Evolutionary conservation across 2,797 vertebrate genomes (phyloP).

Genomic region (Sciurus vulgaris): DNA sequence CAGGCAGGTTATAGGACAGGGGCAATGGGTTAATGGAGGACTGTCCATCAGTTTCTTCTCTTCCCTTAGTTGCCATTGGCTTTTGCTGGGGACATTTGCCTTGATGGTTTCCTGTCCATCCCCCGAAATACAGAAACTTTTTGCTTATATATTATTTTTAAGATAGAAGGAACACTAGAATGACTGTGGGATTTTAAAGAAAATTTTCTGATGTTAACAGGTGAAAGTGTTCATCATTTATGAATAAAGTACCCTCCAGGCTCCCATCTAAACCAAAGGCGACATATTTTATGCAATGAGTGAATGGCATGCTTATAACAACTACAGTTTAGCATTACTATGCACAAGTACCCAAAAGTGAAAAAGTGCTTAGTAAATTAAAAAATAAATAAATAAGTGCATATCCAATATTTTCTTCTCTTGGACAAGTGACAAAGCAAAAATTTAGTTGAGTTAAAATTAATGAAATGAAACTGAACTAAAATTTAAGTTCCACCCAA

Average conservation of each 20-base stretch:
- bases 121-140: neutral
- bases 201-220: neutral
- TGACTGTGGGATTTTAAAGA: neutral
- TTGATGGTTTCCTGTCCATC: neutral
- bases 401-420: neutral
- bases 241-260: neutral
- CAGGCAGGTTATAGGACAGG: too few relatives aligned
- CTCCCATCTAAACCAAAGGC: neutral
- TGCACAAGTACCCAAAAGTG: neutral
- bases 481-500: slow-evolving; percentile 28
- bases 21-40: neutral
- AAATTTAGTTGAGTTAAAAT: slow-evolving; percentile 23
- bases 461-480: slow-evolving; percentile 57
- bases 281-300: neutral
- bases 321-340: neutral
- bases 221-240: neutral
- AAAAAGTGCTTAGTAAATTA: neutral
- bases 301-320: neutral
- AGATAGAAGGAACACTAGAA: neutral
- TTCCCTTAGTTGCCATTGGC: neutral
- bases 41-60: neutral
- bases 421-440: neutral
- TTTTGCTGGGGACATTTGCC: neutral
- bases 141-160: neutral
- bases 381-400: slow-evolving; percentile 29